These are phyloP conservation scores for Anthonomus grandis DNA, from an alignment of 1,140 invertebrate species.

Conservation along the genomic window DNA sequence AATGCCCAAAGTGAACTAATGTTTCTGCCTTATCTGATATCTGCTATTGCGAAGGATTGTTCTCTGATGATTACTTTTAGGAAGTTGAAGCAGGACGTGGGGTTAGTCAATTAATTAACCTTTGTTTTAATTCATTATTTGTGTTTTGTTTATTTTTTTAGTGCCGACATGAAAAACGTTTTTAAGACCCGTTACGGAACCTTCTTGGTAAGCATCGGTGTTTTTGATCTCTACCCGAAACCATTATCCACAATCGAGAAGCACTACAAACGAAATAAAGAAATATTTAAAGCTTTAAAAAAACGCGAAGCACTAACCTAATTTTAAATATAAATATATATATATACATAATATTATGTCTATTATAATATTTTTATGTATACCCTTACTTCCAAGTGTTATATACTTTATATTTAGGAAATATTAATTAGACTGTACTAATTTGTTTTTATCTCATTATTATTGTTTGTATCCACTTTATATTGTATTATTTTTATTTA, in stretches of 20 bases:
- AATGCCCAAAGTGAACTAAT: conserved; percentile 27
- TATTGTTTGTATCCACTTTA: no score
- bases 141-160: not conserved
- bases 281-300: conserved; percentile 31
- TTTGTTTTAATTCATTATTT: conserved; percentile 1
- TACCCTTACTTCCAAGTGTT: no score
- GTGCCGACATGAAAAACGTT: conserved; percentile 7
- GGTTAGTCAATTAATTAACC: conserved; percentile 19
- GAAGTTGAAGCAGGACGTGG: conserved; percentile 24
- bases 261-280: conserved; percentile 35
- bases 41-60: conserved; percentile 43
- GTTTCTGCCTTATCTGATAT: conserved; percentile 40
- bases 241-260: conserved; percentile 38
- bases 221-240: conserved; percentile 45
- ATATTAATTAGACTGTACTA: no score
- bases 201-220: conserved; percentile 39
- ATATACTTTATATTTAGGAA: no score
- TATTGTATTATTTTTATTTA: no score
- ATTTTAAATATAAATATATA: no score
- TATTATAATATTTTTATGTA: no score
- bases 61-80: conserved; percentile 43
- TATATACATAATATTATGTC: no score
- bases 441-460: no score
- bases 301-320: conserved; percentile 11
- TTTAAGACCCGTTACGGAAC: conserved; percentile 32